phyloP scores from a whole-genome alignment of 2,113 vertebrate species.

The Nannobrachium achirus region DNA sequence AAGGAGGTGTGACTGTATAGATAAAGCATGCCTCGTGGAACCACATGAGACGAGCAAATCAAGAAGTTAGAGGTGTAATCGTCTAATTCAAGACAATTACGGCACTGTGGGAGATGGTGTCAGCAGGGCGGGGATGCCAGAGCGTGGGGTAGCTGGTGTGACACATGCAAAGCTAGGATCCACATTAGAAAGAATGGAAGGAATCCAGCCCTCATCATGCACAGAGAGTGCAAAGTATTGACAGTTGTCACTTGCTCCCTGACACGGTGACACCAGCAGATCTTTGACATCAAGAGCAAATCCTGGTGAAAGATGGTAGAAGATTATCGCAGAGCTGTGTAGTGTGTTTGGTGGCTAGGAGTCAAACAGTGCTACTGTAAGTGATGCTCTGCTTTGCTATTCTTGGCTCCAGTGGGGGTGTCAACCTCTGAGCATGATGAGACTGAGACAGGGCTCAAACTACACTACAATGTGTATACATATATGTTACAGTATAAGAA shows the following conservation, averaged over 20 bases:
- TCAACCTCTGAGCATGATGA: constrained; percentile 6
- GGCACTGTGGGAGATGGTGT: constrained; percentile 28
- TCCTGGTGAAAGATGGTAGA: constrained; percentile 63
- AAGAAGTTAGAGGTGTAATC: constrained; percentile 38
- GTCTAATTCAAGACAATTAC: constrained; percentile 48
- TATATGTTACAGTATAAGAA: too few species aligned
- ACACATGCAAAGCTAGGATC: constrained; percentile 18
- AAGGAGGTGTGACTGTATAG: constrained; percentile 24
- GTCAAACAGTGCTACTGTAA: constrained; percentile 25
- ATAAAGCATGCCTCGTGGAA: constrained; percentile 5
- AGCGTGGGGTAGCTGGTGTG: constrained; percentile 19
- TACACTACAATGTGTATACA: constrained; percentile 40
- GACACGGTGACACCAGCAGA: constrained; percentile 33
- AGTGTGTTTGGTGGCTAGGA: constrained; percentile 39
- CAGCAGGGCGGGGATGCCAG: constrained; percentile 48
- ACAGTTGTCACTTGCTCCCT: constrained; percentile 52
- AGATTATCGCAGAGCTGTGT: constrained; percentile 42
- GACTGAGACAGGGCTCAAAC: constrained; percentile 37
- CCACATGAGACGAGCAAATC: constrained; percentile 40
- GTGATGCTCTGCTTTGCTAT: constrained; percentile 61
- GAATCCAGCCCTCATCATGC: constrained; percentile 36
- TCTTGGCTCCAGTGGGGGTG: constrained; percentile 38
- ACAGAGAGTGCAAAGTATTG: constrained; percentile 31
- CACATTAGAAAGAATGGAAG: constrained; percentile 45
- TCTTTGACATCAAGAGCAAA: constrained; percentile 47